Conservation (phyloP, 2,113 vertebrate genomes). For the Amazona guildingii region DNA sequence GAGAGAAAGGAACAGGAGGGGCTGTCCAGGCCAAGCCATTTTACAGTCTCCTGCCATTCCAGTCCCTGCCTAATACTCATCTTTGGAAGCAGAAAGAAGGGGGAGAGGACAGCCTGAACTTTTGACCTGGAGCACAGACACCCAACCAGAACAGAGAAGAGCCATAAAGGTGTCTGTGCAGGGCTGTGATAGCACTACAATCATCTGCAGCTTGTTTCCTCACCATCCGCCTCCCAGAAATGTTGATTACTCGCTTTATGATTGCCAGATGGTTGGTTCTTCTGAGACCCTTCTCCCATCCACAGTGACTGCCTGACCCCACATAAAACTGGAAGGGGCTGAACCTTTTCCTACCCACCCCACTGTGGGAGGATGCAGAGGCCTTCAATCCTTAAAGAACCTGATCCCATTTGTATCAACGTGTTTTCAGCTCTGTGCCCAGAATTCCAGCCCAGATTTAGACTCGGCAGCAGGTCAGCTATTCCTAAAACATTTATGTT, state of each 20-base stretch:
- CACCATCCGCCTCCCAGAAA: conserved; percentile 71
- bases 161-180: conserved; percentile 68
- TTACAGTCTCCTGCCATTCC: conserved; percentile 62
- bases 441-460: background rate
- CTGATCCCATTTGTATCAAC: background rate
- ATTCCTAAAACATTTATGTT: background rate
- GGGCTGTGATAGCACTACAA: conserved; percentile 48
- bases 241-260: conserved; percentile 84
- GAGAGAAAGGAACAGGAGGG: background rate
- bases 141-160: conserved; percentile 45
- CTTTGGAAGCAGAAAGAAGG: conserved; percentile 40
- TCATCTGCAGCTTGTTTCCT: conserved; percentile 66
- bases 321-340: conserved; percentile 61
- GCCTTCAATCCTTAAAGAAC: background rate
- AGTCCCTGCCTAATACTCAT: conserved; percentile 53
- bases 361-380: background rate
- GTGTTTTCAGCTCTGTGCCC: background rate
- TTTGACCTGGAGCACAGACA: conserved; percentile 76
- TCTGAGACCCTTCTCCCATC: conserved; percentile 55
- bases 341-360: background rate
- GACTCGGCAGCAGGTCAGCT: background rate
- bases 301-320: conserved; percentile 76
- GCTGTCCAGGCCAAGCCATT: conserved; percentile 4
- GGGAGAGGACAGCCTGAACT: conserved; percentile 72
- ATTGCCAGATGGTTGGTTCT: conserved; percentile 87